These are phyloP conservation scores for Hylaeus volcanicus DNA, from an alignment of 1,140 invertebrate species.

Conservation along the genomic window DNA sequence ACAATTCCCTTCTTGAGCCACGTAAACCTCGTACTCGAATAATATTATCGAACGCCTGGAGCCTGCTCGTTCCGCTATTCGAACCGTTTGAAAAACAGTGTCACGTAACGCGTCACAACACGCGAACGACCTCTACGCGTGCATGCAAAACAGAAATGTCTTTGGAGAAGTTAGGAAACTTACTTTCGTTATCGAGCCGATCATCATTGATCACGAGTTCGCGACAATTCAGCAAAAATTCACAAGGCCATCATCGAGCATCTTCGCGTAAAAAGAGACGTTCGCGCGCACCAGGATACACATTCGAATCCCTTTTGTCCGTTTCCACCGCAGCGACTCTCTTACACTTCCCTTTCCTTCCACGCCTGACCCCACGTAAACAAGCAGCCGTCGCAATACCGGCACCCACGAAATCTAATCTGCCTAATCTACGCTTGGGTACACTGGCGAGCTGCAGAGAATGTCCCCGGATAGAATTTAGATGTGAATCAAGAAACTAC, in stretches of 20 bases:
- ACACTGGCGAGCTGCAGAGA: neutral
- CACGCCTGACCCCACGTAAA: constrained; percentile 17
- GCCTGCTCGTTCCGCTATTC: constrained; percentile 14
- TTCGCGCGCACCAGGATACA: neutral
- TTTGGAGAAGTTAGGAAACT: neutral
- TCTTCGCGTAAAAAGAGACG: constrained; percentile 17
- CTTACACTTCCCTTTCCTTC: constrained; percentile 11
- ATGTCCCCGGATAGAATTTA: neutral
- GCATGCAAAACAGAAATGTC: neutral
- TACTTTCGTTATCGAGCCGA: neutral
- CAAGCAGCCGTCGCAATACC: constrained; percentile 22
- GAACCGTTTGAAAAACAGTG: constrained; percentile 18
- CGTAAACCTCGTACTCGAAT: neutral
- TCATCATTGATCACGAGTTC: neutral
- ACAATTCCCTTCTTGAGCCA: neutral
- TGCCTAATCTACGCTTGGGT: constrained; percentile 51
- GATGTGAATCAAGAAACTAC: no score
- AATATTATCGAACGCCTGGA: constrained; percentile 9
- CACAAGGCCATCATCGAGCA: neutral
- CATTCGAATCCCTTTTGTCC: constrained; percentile 25
- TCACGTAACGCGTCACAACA: constrained; percentile 29
- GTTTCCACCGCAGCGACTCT: neutral
- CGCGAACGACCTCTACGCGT: neutral
- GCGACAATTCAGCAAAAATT: neutral
- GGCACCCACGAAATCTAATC: constrained; percentile 58